Conservation (phyloP, 2,113 vertebrate species). For the Athene cunicularia region DNA sequence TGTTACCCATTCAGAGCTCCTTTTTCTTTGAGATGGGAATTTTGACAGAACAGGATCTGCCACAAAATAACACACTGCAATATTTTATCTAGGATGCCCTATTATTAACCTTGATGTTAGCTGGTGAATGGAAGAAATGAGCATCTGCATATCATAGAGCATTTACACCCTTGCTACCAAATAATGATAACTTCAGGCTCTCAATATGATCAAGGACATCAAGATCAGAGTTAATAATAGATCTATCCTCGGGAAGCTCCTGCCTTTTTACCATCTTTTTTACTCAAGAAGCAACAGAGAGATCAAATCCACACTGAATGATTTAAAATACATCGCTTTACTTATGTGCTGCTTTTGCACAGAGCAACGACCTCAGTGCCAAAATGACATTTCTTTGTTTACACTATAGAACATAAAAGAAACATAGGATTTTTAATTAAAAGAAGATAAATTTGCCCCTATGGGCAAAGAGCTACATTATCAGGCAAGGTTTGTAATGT, state of each 20-base stretch:
- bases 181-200: not conserved
- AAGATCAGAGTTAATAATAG: conserved; percentile 19
- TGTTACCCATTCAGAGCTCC: not conserved
- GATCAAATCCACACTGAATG: not conserved
- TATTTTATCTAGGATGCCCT: not conserved
- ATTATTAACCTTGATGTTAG: not conserved
- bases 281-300: not conserved
- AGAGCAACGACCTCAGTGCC: not conserved
- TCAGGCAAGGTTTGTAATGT: not conserved
- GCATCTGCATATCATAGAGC: not conserved
- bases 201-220: not conserved
- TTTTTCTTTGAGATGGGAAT: not conserved
- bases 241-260: not conserved
- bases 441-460: not conserved
- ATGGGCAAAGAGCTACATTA: not conserved
- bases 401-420: not conserved
- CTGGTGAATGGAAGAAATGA: not conserved
- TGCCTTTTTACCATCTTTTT: not conserved
- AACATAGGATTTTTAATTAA: not conserved
- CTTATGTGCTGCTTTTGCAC: not conserved
- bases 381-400: not conserved
- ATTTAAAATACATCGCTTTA: not conserved
- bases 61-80: not conserved
- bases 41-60: not conserved
- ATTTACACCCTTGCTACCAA: not conserved